Base-by-base conservation (phyloP, 1,140 invertebrate genomes). In the Pseudobourletiella spinata region DNA sequence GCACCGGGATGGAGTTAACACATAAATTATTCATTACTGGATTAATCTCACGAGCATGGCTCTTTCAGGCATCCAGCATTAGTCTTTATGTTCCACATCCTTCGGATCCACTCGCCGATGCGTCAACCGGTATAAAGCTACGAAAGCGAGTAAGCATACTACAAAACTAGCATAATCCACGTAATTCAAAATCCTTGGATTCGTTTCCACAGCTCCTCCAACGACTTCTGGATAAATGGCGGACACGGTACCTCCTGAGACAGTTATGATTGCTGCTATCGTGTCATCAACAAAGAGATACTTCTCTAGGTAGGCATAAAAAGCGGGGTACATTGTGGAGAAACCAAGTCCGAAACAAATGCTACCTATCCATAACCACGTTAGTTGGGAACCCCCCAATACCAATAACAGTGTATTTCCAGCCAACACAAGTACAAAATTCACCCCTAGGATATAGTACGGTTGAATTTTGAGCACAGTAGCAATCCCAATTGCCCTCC, bases 141-240 rank as follows among this genome's bases (percentile, higher is more conserved):
- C 39, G 32, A 59, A 48, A 4, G 57, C 20, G 16, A 48, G 11
- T 2, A 22, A 18, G n/a, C 15, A 14, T 3, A 59, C 26, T 2
- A 3, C 18, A 59, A 61, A 32, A 54, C 59, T 61, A 28, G 35
- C 28, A 39, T 18, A 52, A 14, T 2, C 26, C 2, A 39, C 26
- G 16, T 42, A 61, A 22, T 28, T 61, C 30, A 61, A 61, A 30
- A 61, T 48, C 24, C 26, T 26, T 8, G 59, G 46, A 61, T 61
- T 54, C 11, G 25, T 24, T 39, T 61, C 59, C 3, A 61, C 48
- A 16, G 11, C 35, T 25, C 11, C 14, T 22, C 62, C 62, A 3
- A 64, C 25, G 42, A 64, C 25, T 20, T 52, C 3, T 8, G 62
- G 62, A 58, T 54, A 64, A 4, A 59, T 59, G 4, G 62, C 44